These are phyloP conservation scores for Zoanthus sociatus DNA, from an alignment of 92 coral and sea anemone genomes.

Conservation along the genomic window DNA sequence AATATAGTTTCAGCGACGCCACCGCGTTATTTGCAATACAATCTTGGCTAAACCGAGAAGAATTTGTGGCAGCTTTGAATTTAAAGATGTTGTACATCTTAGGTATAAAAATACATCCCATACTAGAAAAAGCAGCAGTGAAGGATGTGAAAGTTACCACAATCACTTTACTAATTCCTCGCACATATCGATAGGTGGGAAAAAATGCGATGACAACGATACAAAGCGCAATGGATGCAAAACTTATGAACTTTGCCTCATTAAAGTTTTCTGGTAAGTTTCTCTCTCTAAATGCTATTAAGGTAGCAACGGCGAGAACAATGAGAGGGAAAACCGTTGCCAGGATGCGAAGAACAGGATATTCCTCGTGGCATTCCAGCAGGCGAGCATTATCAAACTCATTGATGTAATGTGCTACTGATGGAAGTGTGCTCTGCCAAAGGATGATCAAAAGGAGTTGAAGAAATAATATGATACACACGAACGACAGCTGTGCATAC, in stretches of 20 bases:
- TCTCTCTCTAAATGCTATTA: slow-evolving; percentile 85
- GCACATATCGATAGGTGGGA: slow-evolving; percentile 93
- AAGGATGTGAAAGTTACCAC: slow-evolving; percentile 83
- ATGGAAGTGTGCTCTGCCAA: slow-evolving; percentile 70
- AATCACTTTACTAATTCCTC: slow-evolving; percentile 81
- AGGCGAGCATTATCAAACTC: slow-evolving; percentile 77
- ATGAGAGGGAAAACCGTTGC: slow-evolving; percentile 73
- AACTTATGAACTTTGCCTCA: slow-evolving; percentile 93
- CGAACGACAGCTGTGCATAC: slow-evolving; percentile 56
- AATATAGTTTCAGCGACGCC: neutral
- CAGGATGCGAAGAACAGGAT: slow-evolving; percentile 71
- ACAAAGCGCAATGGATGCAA: slow-evolving; percentile 89
- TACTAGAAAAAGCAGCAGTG: slow-evolving; percentile 81
- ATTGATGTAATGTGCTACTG: slow-evolving; percentile 68
- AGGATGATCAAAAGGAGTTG: slow-evolving; percentile 74
- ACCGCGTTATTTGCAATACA: neutral
- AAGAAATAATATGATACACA: slow-evolving; percentile 59
- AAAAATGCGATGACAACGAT: slow-evolving; percentile 89
- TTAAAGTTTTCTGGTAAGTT: slow-evolving; percentile 79
- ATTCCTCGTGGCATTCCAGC: slow-evolving; percentile 78
- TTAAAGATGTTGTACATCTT: neutral
- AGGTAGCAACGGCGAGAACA: slow-evolving; percentile 80
- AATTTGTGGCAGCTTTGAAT: neutral
- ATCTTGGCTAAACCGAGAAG: neutral
- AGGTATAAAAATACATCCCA: slow-evolving; percentile 67